Base-by-base conservation (phyloP, 1,140 invertebrate species). In the Aradophagus sp. region DNA sequence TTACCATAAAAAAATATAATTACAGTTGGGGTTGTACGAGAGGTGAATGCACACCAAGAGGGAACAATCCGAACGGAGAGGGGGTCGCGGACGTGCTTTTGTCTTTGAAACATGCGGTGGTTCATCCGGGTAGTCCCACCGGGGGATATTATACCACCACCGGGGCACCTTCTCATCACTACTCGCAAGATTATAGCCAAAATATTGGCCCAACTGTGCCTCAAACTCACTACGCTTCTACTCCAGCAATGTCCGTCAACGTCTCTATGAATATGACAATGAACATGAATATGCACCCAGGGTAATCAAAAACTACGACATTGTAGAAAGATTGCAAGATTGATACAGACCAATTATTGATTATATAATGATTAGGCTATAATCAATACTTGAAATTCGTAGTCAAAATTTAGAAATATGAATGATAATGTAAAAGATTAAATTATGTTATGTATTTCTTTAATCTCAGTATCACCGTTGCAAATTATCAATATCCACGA, bases 211-310 rank as follows among this genome's bases (percentile, higher is more conserved):
- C 83, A 17, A 72, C 80, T 7, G 74, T 84, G 63, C 48, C 88
- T 79, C 80, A 86, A 81, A 78, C 69, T 52, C 86, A 88, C 63
- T 89, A 89, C 52, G 80, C 88, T 17, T 78, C 85, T 4, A 84
- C 84, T 0, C 84, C 89, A 0, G 89, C 90, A 11, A 97, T 98
- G 95, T 95, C 93, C 75, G 95, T 97, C 53, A 98, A 97, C 78
- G 95, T 97, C 0, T 96, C 95, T 50, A 97, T 97, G 96, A 97
- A 96, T 81, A 97, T 97, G 96, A 97, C 96, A 12, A 97, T 97
- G 91, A 94, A 93, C 81, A 93, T 93, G 41, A 78, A 85, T 79
- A 74, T 91, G 89, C 84, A 92, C 88, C 35, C 92, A 88, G 88
- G 91, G 84, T 86, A 58, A 78, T 62, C n/a, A n/a, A n/a, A n/a